phyloP scores from a whole-genome alignment of 2,888 invertebrate genomes.

The Gastracanthus pulcherrimus region DNA sequence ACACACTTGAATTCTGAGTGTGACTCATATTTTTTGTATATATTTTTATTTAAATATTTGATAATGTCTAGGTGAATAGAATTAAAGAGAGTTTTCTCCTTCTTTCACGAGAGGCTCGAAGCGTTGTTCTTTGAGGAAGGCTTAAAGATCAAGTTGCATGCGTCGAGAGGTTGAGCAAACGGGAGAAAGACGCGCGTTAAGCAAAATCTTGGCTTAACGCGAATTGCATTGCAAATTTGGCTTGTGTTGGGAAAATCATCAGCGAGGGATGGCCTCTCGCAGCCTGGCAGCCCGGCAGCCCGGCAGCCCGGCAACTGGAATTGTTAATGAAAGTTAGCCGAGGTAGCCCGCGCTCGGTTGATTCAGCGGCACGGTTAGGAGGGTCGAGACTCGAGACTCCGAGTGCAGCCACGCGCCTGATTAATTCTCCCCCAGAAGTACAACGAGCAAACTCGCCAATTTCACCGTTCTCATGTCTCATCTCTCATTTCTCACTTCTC shows the following conservation, averaged over 20 bases:
- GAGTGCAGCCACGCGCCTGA: not conserved
- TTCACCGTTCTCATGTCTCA: too few relatives aligned
- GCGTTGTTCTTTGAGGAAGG: too few relatives aligned
- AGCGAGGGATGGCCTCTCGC: not conserved
- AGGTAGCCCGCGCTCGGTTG: not conserved
- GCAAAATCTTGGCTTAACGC: too few relatives aligned
- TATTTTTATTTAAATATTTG: too few relatives aligned
- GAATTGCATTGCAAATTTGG: slow-evolving; percentile 32
- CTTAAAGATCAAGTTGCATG: not conserved
- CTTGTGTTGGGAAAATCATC: not conserved
- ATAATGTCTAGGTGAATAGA: too few relatives aligned
- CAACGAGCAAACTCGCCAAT: too few relatives aligned
- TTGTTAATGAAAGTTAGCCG: slow-evolving; percentile 17
- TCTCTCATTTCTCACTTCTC: not conserved
- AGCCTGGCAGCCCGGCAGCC: too few relatives aligned
- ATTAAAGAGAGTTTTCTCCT: too few relatives aligned
- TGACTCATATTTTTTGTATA: too few relatives aligned
- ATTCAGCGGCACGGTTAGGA: too few relatives aligned
- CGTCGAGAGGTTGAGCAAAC: not conserved
- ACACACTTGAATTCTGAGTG: too few relatives aligned
- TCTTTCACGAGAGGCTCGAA: too few relatives aligned
- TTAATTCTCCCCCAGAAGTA: not conserved
- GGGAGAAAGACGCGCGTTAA: not conserved
- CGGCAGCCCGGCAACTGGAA: not conserved
- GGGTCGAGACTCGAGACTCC: not conserved